Percentiles rank a stretch among this genome's conserved stretches.
These are phyloP conservation scores for Eublepharis macularius DNA, from an alignment of 2,113 vertebrate species.

Conservation along the genomic window DNA sequence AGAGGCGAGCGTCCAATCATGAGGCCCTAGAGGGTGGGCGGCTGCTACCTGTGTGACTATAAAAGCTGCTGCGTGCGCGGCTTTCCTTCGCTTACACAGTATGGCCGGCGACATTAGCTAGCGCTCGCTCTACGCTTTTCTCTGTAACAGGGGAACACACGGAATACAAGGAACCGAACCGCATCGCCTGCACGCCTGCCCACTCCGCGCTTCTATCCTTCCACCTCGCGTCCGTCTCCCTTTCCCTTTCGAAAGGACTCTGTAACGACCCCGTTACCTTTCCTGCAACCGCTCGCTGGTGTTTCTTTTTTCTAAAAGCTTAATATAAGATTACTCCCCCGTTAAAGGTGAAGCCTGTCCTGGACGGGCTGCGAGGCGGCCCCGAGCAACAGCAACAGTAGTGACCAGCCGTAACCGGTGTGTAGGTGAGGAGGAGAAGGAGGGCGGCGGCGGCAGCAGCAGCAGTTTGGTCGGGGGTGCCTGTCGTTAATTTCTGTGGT, in stretches of 20 bases:
- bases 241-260: conserved; percentile 28
- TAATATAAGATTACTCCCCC: conserved; percentile 62
- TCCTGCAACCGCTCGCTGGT: conserved; percentile 40
- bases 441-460: conserved; percentile 68
- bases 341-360: conserved; percentile 53
- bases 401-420: conserved; percentile 34
- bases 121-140: conserved; percentile 94
- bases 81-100: conserved; percentile 89
- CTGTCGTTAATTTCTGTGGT: conserved; percentile 85
- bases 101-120: conserved; percentile 99
- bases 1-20: neutral
- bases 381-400: conserved; percentile 51
- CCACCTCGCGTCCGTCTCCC: neutral
- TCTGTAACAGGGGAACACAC: conserved; percentile 97
- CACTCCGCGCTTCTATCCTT: conserved; percentile 36
- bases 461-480: conserved; percentile 66
- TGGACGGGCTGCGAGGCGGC: conserved; percentile 56
- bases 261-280: neutral
- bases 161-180: conserved; percentile 86
- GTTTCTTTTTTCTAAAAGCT: conserved; percentile 59
- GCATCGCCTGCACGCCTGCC: conserved; percentile 67
- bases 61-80: conserved; percentile 69
- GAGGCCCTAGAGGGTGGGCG: neutral
- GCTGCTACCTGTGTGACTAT: conserved; percentile 60
- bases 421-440: conserved; percentile 35